These are phyloP conservation scores for Formicarius rufipectus DNA, from an alignment of 2,113 vertebrate genomes.

Conservation along the genomic window DNA sequence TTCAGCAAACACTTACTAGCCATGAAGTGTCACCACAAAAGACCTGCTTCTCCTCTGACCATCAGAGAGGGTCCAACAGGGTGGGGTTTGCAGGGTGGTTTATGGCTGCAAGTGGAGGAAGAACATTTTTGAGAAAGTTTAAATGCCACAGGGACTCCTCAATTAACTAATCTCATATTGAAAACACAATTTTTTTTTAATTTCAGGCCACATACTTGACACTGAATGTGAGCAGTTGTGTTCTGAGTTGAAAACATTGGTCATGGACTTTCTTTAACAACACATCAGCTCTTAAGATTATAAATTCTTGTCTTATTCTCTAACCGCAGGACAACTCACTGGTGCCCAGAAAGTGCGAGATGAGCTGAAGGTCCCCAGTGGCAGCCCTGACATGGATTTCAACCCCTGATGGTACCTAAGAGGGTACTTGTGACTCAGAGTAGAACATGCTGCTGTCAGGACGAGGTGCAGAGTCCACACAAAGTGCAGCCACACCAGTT, in stretches of 20 bases:
- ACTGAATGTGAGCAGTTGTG: background rate
- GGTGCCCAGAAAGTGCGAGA: background rate
- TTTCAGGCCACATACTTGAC: background rate
- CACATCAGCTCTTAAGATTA: background rate
- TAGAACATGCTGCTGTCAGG: background rate
- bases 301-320: background rate
- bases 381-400: background rate
- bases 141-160: background rate
- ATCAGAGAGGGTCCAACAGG: background rate
- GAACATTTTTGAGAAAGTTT: background rate
- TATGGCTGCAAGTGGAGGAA: background rate
- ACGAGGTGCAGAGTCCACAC: background rate
- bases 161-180: background rate
- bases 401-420: background rate
- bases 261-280: background rate
- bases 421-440: background rate
- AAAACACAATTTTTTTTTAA: background rate
- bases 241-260: background rate
- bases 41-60: background rate
- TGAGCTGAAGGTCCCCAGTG: background rate
- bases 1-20: background rate
- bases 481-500: background rate
- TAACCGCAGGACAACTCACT: background rate
- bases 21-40: background rate
- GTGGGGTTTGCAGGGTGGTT: background rate